Evolutionary conservation across 2,113 vertebrate species (phyloP).

Genomic region (Dissostichus mawsoni): DNA sequence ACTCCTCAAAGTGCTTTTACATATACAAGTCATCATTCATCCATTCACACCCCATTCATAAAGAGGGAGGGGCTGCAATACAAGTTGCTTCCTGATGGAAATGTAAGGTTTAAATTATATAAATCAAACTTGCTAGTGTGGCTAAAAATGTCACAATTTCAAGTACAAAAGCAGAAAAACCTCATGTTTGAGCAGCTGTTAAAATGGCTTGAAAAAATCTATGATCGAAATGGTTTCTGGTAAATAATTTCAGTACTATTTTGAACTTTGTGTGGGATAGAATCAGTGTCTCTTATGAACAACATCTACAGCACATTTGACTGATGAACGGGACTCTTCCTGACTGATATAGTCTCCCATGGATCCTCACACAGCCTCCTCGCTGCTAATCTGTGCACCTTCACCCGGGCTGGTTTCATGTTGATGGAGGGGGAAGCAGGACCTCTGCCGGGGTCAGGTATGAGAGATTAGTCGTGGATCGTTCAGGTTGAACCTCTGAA

Average conservation of each 20-base stretch:
- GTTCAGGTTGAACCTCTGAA: constrained; percentile 45
- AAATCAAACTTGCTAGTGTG: too few relatives aligned
- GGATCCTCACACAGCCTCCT: constrained; percentile 28
- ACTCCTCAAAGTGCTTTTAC: too few relatives aligned
- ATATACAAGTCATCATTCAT: too few relatives aligned
- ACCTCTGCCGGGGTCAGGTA: constrained; percentile 50
- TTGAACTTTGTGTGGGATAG: background rate
- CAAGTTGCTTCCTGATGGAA: too few relatives aligned
- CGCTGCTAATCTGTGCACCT: constrained; percentile 27
- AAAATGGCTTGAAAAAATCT: background rate
- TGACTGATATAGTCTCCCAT: constrained; percentile 9
- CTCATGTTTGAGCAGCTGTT: background rate
- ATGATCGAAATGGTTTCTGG: background rate
- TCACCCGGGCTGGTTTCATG: constrained; percentile 30
- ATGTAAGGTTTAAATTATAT: too few relatives aligned
- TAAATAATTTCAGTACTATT: background rate
- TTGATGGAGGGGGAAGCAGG: constrained; percentile 2
- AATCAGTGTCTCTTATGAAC: background rate
- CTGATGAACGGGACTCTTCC: constrained; percentile 16
- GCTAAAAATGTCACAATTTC: background rate
- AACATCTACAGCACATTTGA: background rate
- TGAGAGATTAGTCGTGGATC: constrained; percentile 51
- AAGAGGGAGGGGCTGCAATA: too few relatives aligned
- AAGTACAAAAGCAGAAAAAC: background rate
- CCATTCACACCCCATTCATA: too few relatives aligned